Base-by-base conservation (phyloP, 2,113 vertebrate genomes). In the Myotis yumanensis region DNA sequence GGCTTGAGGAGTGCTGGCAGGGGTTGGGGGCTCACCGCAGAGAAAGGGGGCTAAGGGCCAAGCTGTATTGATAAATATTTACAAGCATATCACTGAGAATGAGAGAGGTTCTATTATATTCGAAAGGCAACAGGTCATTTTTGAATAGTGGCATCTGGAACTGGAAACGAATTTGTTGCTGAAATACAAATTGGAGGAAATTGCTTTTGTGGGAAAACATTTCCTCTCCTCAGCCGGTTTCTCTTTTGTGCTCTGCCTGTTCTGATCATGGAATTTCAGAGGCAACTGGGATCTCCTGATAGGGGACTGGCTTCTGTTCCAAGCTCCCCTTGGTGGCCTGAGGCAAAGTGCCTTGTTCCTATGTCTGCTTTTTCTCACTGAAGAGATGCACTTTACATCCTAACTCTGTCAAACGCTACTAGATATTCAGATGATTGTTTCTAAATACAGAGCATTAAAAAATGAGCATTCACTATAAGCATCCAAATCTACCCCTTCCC, bases 201-300 rank as follows among this genome's bases (percentile, higher is more conserved):
- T 97, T 97, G 97, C 97, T 97, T 97, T 97, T 97, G 97, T 97
- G 96, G 97, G 97, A 97, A 97, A 97, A 97, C 96, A 97, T 97
- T 97, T 97, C 97, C 97, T 97, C 97, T 97, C 96, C 93, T 91
- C 89, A 80, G 96, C 96, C 95, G 94, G 97, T 97, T 97, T 97
- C 96, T 97, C 93, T 96, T 97, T 97, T 97, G 97, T 97, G 96
- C 89, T 96, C 95, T 96, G 95, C 97, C 91, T 92, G 96, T 95
- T 94, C 94, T 83, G 83, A 87, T 92, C 43, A 0, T 93, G 97
- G 93, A 97, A 96, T 97, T 97, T 97, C 95, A 92, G 95, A 89
- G 81, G 91, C 66, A 75, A 91, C 96, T 97, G 97, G 91, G 11
- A 81, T 68, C 93, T 97, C 86, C 91, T 97, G 97, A 97, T 97